phyloP scores from a whole-genome alignment of 2,888 invertebrate genomes.

The Agrotis ipsilon region DNA sequence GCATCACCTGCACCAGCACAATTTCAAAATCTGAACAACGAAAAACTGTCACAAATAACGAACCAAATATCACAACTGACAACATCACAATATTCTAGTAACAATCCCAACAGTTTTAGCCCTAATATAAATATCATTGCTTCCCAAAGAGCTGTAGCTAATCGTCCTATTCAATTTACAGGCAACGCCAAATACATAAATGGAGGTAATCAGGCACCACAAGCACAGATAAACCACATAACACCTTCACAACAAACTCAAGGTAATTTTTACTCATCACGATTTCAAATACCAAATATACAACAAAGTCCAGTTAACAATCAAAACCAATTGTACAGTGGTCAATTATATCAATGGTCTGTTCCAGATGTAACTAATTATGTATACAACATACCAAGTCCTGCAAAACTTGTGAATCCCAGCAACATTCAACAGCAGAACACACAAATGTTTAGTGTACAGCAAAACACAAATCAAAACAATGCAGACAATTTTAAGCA shows the following conservation, averaged over 20 bases:
- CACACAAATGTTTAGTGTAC: slow-evolving; percentile 63
- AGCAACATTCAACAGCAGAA: slow-evolving; percentile 62
- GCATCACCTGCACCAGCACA: slow-evolving; percentile 70
- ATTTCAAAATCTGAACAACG: slow-evolving; percentile 77
- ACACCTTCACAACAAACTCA: slow-evolving; percentile 68
- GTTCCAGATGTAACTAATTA: slow-evolving; percentile 85
- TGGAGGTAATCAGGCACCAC: slow-evolving; percentile 63
- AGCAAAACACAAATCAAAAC: slow-evolving; percentile 55
- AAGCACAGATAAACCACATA: slow-evolving; percentile 68
- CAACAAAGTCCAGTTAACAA: slow-evolving; percentile 63
- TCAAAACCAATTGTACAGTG: slow-evolving; percentile 82
- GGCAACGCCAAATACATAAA: slow-evolving; percentile 64
- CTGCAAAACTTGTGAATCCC: slow-evolving; percentile 67
- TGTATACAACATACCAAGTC: slow-evolving; percentile 79
- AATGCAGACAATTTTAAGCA: slow-evolving; percentile 47
- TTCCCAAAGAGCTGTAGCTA: slow-evolving; percentile 61
- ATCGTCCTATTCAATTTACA: slow-evolving; percentile 65
- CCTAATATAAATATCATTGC: slow-evolving; percentile 61
- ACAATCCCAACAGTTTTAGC: slow-evolving; percentile 61
- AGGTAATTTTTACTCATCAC: slow-evolving; percentile 68
- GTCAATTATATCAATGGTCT: slow-evolving; percentile 85
- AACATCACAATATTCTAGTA: slow-evolving; percentile 79
- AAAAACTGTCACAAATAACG: slow-evolving; percentile 79
- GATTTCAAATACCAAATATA: slow-evolving; percentile 66
- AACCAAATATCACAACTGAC: slow-evolving; percentile 83